A percentile compares a stretch with the other conserved stretches of the same genome.
These are phyloP conservation scores for Labia minor DNA, from an alignment of 2,888 invertebrate genomes.

Conservation along the genomic window DNA sequence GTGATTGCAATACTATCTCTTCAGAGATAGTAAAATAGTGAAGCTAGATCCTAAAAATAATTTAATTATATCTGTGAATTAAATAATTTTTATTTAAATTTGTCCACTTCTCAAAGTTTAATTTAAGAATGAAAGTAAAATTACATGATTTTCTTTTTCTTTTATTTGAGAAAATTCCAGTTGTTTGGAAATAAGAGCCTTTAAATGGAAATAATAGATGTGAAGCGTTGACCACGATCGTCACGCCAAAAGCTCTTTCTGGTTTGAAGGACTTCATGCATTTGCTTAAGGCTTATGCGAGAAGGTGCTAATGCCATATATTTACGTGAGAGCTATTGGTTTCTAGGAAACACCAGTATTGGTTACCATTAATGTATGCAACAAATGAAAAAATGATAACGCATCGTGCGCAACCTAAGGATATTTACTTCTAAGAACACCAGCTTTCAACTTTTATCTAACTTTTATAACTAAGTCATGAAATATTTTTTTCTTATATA, in stretches of 20 bases:
- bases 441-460: background rate
- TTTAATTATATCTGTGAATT: no score
- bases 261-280: background rate
- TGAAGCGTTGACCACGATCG: background rate
- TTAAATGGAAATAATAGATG: no score
- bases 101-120: no score
- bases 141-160: no score
- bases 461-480: background rate
- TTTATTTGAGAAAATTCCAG: no score
- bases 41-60: no score
- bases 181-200: no score
- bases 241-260: background rate
- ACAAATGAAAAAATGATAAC: background rate
- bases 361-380: background rate
- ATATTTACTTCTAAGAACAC: background rate
- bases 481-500: no score
- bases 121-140: no score
- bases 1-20: no score
- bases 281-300: constrained; percentile 8
- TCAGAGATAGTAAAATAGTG: no score
- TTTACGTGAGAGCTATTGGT: background rate
- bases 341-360: background rate
- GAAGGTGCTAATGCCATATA: constrained; percentile 2
- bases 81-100: no score
- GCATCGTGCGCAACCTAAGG: background rate